Evolutionary conservation across 1,140 invertebrate genomes (phyloP).

Genomic region (Drosophila ironensis): DNA sequence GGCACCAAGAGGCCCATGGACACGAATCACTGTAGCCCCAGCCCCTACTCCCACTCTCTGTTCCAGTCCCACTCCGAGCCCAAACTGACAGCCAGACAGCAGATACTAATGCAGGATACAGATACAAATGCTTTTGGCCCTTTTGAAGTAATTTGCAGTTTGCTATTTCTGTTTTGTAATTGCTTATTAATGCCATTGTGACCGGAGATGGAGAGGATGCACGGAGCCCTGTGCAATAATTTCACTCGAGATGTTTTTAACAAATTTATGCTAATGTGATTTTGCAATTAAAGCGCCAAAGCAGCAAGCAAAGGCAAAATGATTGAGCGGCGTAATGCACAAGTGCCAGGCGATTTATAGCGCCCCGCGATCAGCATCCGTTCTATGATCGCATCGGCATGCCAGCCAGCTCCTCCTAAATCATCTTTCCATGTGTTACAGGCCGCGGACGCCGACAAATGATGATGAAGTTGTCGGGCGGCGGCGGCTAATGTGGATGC

Average conservation of each 20-base stretch:
- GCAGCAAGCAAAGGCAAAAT: slow-evolving; percentile 27
- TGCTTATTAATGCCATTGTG: slow-evolving; percentile 78
- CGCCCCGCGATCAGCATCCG: slow-evolving; percentile 61
- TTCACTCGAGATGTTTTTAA: slow-evolving; percentile 79
- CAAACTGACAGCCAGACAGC: background rate
- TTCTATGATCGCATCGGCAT: slow-evolving; percentile 56
- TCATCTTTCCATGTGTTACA: slow-evolving; percentile 62
- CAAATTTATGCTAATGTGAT: slow-evolving; percentile 80
- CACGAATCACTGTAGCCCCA: slow-evolving; percentile 14
- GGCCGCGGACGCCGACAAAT: slow-evolving; percentile 60
- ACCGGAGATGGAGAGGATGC: slow-evolving; percentile 1
- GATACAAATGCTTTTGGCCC: slow-evolving; percentile 58
- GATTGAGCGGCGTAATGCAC: slow-evolving; percentile 68
- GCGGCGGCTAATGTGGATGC: slow-evolving; percentile 4
- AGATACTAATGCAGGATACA: slow-evolving; percentile 13
- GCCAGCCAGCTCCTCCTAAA: slow-evolving; percentile 39
- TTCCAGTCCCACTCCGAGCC: no score
- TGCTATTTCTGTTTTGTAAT: slow-evolving; percentile 76
- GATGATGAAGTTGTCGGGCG: slow-evolving; percentile 59
- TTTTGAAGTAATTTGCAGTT: slow-evolving; percentile 78
- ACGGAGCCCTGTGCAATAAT: slow-evolving; percentile 30
- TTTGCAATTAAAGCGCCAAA: slow-evolving; percentile 81
- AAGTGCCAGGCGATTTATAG: slow-evolving; percentile 74
- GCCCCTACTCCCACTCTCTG: background rate
- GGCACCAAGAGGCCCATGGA: slow-evolving; percentile 10